Percentiles rank a stretch among this genome's conserved stretches.
Evolutionary conservation across 2,113 vertebrate genomes (phyloP).

Genomic region (Illadopsis cleaveri): DNA sequence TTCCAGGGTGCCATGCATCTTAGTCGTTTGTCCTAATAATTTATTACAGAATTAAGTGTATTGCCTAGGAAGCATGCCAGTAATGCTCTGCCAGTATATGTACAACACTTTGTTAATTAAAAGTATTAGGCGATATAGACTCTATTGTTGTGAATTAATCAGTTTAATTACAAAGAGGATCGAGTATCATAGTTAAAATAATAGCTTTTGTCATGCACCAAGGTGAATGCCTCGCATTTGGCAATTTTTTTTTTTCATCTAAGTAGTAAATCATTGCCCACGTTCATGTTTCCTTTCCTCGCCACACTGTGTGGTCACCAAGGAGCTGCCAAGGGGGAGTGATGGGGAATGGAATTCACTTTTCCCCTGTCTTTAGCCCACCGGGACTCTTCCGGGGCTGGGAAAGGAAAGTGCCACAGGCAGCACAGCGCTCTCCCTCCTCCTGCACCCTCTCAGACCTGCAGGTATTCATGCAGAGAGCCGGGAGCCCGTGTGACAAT

Average conservation of each 20-base stretch:
- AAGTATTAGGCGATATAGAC: constrained; percentile 67
- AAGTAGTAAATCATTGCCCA: neutral
- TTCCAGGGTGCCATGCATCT: constrained; percentile 22
- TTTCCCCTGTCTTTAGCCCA: neutral
- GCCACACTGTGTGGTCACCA: fast-evolving
- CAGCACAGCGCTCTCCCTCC: neutral
- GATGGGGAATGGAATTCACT: neutral
- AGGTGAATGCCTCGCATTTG: neutral
- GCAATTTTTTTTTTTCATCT: neutral
- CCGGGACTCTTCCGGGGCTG: neutral
- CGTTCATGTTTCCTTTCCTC: neutral
- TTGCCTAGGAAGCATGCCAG: constrained; percentile 67
- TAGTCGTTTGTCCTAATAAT: constrained; percentile 62
- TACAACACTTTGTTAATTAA: constrained; percentile 75
- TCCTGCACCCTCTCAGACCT: neutral
- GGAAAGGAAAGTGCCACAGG: neutral
- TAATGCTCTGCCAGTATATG: constrained; percentile 46
- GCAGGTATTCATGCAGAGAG: neutral
- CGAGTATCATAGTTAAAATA: constrained; percentile 54
- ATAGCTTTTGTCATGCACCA: constrained; percentile 9
- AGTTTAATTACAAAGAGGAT: constrained; percentile 70
- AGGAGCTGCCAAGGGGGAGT: neutral
- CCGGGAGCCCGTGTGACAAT: neutral
- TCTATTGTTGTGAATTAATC: constrained; percentile 73
- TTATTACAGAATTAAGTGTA: constrained; percentile 77